phyloP scores from a whole-genome alignment of 2,113 vertebrate species.

The Brachyhypopomus gauderio region DNA sequence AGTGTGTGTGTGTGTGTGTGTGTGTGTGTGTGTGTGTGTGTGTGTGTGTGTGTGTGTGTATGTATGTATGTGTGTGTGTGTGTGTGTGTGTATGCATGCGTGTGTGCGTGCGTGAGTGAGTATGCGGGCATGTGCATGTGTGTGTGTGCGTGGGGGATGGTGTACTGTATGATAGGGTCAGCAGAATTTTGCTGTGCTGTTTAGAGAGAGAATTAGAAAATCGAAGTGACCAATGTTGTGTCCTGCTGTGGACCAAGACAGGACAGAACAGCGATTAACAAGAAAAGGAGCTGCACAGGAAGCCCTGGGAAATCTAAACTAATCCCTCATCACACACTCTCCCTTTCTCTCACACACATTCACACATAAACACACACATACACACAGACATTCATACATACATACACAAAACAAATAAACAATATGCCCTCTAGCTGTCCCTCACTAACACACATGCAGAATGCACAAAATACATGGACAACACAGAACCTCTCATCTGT shows the following conservation, averaged over 20 bases:
- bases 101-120: constrained; percentile 14
- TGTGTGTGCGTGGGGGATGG: not conserved
- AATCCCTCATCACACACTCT: constrained; percentile 9
- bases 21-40: not conserved
- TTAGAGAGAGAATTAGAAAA: constrained; percentile 35
- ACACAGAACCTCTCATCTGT: too few species aligned
- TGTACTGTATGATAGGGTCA: constrained; percentile 33
- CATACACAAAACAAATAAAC: constrained; percentile 4
- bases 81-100: constrained; percentile 19
- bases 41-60: not conserved
- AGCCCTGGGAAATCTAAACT: constrained; percentile 34
- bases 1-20: not conserved
- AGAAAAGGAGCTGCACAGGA: not conserved
- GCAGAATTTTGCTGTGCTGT: constrained; percentile 35
- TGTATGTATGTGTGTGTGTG: not conserved
- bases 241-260: constrained; percentile 1
- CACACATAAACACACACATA: not conserved
- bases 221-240: constrained; percentile 27
- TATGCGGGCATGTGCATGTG: not conserved
- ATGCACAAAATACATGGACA: too few species aligned
- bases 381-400: constrained; percentile 3
- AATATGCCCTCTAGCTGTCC: not conserved
- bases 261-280: constrained; percentile 6
- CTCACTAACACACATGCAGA: not conserved
- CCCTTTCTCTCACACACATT: not conserved